A percentile compares a stretch with the other conserved stretches of the same genome.
These are phyloP conservation scores for Arizona elegans DNA, from an alignment of 2,113 vertebrate species.

Conservation along the genomic window DNA sequence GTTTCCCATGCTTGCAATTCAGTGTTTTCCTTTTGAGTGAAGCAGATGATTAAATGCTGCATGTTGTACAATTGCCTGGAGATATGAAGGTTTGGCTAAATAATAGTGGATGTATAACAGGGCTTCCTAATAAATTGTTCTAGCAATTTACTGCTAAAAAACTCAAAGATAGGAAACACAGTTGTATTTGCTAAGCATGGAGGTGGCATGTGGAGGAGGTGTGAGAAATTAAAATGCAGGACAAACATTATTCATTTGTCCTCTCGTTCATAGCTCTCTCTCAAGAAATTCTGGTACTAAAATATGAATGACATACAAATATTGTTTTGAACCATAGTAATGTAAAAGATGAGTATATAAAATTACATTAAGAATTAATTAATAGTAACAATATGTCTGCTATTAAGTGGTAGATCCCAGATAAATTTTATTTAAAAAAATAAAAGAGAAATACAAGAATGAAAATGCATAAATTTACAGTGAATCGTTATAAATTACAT, in stretches of 20 bases:
- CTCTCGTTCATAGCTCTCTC: slow-evolving; percentile 47
- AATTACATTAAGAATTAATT: slow-evolving; percentile 26
- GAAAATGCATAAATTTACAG: background rate
- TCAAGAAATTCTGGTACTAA: slow-evolving; percentile 52
- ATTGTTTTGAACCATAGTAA: slow-evolving; percentile 51
- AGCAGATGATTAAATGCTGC: slow-evolving; percentile 53
- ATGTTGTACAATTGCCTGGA: slow-evolving; percentile 41
- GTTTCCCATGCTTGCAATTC: slow-evolving; percentile 44
- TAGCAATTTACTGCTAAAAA: slow-evolving; percentile 35
- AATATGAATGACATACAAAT: slow-evolving; percentile 49
- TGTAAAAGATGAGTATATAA: slow-evolving; percentile 51
- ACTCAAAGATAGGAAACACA: slow-evolving; percentile 45
- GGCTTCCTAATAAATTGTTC: slow-evolving; percentile 43
- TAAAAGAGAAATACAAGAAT: background rate
- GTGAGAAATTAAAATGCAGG: slow-evolving; percentile 43
- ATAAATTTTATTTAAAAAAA: background rate
- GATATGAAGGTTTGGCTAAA: slow-evolving; percentile 53
- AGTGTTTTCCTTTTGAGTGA: slow-evolving; percentile 35
- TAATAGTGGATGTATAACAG: slow-evolving; percentile 49
- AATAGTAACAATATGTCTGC: background rate
- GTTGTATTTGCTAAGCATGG: slow-evolving; percentile 34
- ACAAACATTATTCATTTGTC: slow-evolving; percentile 57
- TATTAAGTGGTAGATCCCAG: background rate
- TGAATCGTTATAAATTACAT: background rate
- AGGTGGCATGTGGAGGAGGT: background rate